Percentiles rank a stretch among this genome's conserved stretches.
Evolutionary conservation across 1,140 invertebrate species (phyloP).

Genomic region (Limonius californicus): DNA sequence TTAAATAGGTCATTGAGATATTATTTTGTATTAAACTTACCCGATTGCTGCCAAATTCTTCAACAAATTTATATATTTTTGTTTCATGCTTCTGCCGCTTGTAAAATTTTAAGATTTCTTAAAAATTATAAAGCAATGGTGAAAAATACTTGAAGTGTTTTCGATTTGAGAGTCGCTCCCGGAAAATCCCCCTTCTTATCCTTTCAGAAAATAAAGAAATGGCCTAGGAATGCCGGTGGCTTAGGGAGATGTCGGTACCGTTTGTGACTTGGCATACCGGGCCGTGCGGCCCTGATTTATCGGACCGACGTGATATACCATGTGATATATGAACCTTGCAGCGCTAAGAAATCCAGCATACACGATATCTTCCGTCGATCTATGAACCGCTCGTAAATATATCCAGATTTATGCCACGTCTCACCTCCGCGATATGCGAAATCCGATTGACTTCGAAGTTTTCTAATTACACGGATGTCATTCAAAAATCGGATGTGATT

Average conservation of each 20-base stretch:
- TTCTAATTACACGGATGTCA: conserved; percentile 37
- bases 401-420: conserved; percentile 39
- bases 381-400: conserved; percentile 36
- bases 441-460: conserved; percentile 25
- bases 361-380: conserved; percentile 42
- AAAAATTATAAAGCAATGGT: too few species aligned
- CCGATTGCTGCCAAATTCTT: too few species aligned
- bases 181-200: too few species aligned
- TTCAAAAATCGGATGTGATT: conserved; percentile 39
- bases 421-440: conserved; percentile 4
- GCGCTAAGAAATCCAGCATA: conserved; percentile 40
- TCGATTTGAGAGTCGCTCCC: too few species aligned
- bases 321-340: conserved; percentile 37
- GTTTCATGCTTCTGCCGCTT: too few species aligned
- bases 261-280: conserved; percentile 19
- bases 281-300: conserved; percentile 35
- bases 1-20: too few species aligned
- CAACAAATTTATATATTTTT: too few species aligned
- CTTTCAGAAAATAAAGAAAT: too few species aligned
- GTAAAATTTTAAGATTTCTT: too few species aligned
- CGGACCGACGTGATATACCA: conserved; percentile 40
- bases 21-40: too few species aligned
- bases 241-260: conserved; percentile 10
- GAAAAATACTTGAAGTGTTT: too few species aligned
- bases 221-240: too few species aligned